These are phyloP conservation scores for Ellobius talpinus DNA, from an alignment of 2,113 vertebrate species.

Conservation along the genomic window DNA sequence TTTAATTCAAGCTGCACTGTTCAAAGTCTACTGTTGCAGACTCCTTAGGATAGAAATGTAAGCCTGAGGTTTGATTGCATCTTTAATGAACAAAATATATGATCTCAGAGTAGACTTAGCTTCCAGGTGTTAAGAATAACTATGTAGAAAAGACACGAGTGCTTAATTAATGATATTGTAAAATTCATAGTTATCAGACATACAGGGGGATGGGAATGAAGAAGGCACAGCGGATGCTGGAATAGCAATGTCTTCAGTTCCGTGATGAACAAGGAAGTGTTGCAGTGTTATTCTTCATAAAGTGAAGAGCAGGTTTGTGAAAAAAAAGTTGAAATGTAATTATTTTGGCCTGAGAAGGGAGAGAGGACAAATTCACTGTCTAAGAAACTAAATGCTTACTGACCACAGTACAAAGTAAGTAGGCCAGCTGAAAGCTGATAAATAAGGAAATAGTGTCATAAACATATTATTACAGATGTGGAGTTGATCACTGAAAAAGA, in stretches of 20 bases:
- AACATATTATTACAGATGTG: not conserved
- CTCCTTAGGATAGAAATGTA: not conserved
- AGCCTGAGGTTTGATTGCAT: not conserved
- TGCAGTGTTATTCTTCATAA: not conserved
- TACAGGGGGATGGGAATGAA: not conserved
- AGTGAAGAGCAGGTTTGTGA: not conserved
- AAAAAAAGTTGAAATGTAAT: not conserved
- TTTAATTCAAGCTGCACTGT: not conserved
- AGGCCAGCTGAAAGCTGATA: not conserved
- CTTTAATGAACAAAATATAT: not conserved
- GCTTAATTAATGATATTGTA: not conserved
- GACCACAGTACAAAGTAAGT: not conserved
- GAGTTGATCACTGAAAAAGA: not conserved
- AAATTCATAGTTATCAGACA: not conserved
- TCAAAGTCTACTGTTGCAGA: not conserved
- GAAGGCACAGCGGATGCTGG: not conserved
- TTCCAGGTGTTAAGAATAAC: not conserved
- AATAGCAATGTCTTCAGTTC: not conserved
- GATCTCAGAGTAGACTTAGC: not conserved
- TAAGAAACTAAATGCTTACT: not conserved
- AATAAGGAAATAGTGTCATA: not conserved
- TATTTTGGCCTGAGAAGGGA: not conserved
- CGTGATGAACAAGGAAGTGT: not conserved
- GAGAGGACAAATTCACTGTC: not conserved
- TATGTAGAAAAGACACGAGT: not conserved